Conservation (phyloP, 2,797 vertebrate species). For the Hydrocynus forskahlii region DNA sequence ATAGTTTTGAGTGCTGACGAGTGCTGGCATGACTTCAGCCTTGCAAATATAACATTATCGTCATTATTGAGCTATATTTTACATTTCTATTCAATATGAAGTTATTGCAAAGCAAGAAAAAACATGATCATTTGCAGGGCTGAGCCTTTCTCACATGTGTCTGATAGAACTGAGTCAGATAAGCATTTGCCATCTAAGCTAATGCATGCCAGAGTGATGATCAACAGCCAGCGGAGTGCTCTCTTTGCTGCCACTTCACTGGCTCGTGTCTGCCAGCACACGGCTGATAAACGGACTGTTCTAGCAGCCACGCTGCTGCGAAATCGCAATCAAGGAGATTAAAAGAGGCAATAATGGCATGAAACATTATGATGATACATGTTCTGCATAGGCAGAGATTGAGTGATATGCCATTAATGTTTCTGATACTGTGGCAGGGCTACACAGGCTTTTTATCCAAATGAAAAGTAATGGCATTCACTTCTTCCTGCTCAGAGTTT, state of each 20-base stretch:
- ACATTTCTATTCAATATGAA: too few relatives aligned
- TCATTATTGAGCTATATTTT: too few relatives aligned
- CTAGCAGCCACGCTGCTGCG: neutral
- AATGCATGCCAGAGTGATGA: neutral
- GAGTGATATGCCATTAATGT: slow-evolving; percentile 22
- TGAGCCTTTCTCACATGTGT: neutral
- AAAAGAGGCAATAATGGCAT: slow-evolving; percentile 28
- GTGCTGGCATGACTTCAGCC: too few relatives aligned
- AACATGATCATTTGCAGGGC: neutral
- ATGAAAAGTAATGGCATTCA: neutral
- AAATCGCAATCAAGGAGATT: slow-evolving; percentile 14
- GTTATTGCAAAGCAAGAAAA: too few relatives aligned
- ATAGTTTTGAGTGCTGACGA: too few relatives aligned
- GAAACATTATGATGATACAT: neutral
- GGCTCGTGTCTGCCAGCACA: neutral
- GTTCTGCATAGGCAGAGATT: neutral
- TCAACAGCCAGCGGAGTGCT: neutral
- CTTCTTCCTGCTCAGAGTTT: neutral
- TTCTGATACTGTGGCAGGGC: neutral
- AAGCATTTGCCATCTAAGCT: neutral
- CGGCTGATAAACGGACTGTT: neutral
- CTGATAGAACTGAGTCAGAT: neutral
- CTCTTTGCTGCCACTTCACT: neutral
- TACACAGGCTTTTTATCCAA: too few relatives aligned
- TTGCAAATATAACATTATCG: too few relatives aligned